A percentile compares a stretch with the other conserved stretches of the same genome.
Conservation (phyloP, 2,113 vertebrate species). For the Martes martes region DNA sequence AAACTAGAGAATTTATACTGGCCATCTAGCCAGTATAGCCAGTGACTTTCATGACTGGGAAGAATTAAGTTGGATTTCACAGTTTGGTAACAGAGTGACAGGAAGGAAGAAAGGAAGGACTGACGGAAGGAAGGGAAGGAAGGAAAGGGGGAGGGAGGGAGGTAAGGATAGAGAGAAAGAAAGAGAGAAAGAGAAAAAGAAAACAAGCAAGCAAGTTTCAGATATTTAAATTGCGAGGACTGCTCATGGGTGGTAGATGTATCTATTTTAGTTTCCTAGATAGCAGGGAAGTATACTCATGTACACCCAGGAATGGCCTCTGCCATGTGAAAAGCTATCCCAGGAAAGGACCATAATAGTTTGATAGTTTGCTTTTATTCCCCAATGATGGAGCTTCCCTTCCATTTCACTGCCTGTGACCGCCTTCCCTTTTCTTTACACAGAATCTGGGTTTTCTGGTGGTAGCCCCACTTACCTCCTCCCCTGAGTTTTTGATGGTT, state of each 20-base stretch:
- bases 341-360: background rate
- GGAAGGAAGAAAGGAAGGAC: background rate
- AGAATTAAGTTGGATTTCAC: background rate
- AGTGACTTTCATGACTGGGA: background rate
- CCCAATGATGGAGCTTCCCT: background rate
- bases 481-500: background rate
- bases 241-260: background rate
- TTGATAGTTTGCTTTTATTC: background rate
- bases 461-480: background rate
- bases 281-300: background rate
- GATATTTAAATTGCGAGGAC: background rate
- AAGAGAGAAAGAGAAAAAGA: background rate
- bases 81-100: background rate
- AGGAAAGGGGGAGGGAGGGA: background rate
- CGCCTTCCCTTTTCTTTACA: background rate
- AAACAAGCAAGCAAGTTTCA: background rate
- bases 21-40: background rate
- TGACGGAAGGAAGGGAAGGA: background rate
- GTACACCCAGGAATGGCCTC: background rate
- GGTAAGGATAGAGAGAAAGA: background rate
- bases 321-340: background rate
- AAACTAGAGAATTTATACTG: background rate
- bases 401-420: background rate
- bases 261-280: background rate
- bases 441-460: background rate